Base-by-base conservation (phyloP, 2,113 vertebrate species). In the Carassius auratus region DNA sequence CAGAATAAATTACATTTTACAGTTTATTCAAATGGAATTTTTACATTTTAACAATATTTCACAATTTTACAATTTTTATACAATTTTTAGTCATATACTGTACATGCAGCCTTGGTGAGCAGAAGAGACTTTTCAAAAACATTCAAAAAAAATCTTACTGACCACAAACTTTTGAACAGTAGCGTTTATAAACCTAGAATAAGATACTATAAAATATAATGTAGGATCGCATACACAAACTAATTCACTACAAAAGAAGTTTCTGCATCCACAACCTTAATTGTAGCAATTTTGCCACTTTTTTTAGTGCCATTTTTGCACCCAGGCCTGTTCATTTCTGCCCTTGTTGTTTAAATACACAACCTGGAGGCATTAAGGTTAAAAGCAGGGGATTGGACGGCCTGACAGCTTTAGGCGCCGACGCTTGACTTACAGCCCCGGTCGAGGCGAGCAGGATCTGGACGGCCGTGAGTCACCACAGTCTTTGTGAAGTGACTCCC, bases 401-500 rank as follows among this genome's bases (percentile, higher is more conserved):
- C 45, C 55, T 74, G 73, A 77, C 86, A 85, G 76, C 62, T 79
- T 19, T 15, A 14, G 79, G 74, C 79, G 74, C 79, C 84, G 57
- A 5, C n/a, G 76, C 48, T 48, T 33, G 52, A 45, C 57, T 64
- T 61, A 42, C 81, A 84, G 66, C 30, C 4, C 42, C 62, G n/a
- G 42, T 71, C 74, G 33, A 30, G 42, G 48, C 74, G 33, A 15
- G 7, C 73, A 87, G 69, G 69, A 68, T 38, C 36, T 76, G 30
- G 5, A 75, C 87, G 48, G 55, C 78, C 13, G 48, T 92, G 91
- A 91, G 69, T 91, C 91, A 91, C 84, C 69, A 33, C 30, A 77
- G 75, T 64, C 76, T 88, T 89, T 81, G 66, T 86, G 55, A 69
- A 75, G 83, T 73, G 68, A 80, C 64, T 79, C 76, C 80, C 74